Evolutionary conservation across 1,140 invertebrate genomes (phyloP), one percentile per base, ranked within the genome.

Genomic region (Brachionus paranguensis): DNA sequence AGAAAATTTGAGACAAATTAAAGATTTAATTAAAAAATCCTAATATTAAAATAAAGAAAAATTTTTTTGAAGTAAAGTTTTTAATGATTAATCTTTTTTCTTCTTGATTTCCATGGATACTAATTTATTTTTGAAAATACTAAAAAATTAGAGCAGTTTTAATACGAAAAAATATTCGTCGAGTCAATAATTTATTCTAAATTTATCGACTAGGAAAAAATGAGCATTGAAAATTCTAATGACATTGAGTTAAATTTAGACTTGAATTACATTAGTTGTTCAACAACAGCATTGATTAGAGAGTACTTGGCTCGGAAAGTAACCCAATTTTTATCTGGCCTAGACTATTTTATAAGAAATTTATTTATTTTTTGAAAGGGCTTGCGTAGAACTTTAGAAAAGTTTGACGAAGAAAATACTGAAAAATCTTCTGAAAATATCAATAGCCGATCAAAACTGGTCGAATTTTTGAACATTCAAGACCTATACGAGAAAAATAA

Each of bases 401-500:
- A 24, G 27, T 76, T 76, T 50, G 72, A 76, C 27, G 72, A 76
- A 50, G 72, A 76, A 50, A 76, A 53, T 50, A 29, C 43, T 10
- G 43, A 50, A 27, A 76, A 76, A 29, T 0, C n/a, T 43, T 50
- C 45, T 10, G 72, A 47, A 50, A 76, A 29, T 20, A 76, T 76
- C 4, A 76, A 27, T 29, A 76, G 72, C 27, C 41, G 72, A 5
- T 50, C 72, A 0, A 76, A 76, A 76, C 50, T 76, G 24, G 27
- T 76, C 10, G 72, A 76, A 37, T 76, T 20, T 76, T 76, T 76
- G n/a, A 76, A 50, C 10, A 76, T 76, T n/a, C 72, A 76, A 76
- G 29, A 76, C 4, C n/a, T 76, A n/a, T 76, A 76, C n/a, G 72
- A 76, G 14, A 76, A 76, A 76, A 76, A 76, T 50, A 76, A 76